Conservation (phyloP, 2,888 invertebrate genomes). For the Hedya salicella region DNA sequence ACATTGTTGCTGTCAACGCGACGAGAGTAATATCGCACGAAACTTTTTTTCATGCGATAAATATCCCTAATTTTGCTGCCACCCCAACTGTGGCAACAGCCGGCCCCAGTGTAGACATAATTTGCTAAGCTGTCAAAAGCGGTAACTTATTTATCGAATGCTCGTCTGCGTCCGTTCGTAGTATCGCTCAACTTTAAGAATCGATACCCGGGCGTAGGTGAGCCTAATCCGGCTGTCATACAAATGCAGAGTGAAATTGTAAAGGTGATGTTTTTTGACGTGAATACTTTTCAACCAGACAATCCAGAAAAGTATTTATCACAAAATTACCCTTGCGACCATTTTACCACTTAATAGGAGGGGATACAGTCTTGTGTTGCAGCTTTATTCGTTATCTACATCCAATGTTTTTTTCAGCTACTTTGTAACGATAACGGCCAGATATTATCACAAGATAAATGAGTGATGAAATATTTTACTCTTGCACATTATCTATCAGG, state of each 20-base stretch:
- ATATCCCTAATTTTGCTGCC: conserved; percentile 16
- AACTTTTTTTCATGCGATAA: conserved; percentile 15
- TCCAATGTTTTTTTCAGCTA: too few relatives aligned
- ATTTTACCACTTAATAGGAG: too few relatives aligned
- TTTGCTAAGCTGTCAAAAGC: conserved; percentile 23
- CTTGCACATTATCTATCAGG: too few relatives aligned
- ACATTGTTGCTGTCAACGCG: background rate
- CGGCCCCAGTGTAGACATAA: conserved; percentile 1
- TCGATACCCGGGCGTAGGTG: conserved; percentile 1
- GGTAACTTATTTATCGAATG: conserved; percentile 12
- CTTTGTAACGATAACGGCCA: too few relatives aligned
- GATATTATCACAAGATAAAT: too few relatives aligned
- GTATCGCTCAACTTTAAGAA: conserved; percentile 18
- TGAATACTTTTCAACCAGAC: too few relatives aligned
- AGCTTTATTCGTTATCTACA: too few relatives aligned
- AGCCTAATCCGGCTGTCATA: background rate
- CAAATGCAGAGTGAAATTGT: background rate
- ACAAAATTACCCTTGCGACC: too few relatives aligned
- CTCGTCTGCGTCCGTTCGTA: background rate
- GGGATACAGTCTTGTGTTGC: too few relatives aligned
- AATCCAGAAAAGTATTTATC: too few relatives aligned
- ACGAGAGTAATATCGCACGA: background rate
- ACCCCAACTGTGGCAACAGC: background rate
- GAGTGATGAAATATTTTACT: too few relatives aligned
- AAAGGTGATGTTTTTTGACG: too few relatives aligned